A percentile compares a stretch with the other conserved stretches of the same genome.
phyloP scores from a whole-genome alignment of 2,113 vertebrate genomes.

The Cheilinus undulatus region DNA sequence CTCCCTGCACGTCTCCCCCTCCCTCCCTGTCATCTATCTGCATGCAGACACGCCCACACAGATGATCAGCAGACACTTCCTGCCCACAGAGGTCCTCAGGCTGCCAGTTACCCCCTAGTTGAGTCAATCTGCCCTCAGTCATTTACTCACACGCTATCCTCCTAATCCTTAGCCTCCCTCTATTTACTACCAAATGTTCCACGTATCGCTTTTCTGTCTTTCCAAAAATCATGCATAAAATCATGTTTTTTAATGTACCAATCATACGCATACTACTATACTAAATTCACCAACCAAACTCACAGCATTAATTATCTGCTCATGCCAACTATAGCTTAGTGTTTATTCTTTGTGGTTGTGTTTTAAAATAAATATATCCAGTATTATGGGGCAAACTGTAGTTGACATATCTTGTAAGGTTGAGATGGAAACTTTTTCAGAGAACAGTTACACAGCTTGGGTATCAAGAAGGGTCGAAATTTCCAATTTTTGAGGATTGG shows the following conservation, averaged over 20 bases:
- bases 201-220: neutral
- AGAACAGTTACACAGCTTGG: too few relatives aligned
- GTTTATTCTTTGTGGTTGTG: too few relatives aligned
- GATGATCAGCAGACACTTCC: conserved; percentile 78
- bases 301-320: too few relatives aligned
- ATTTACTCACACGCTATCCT: conserved; percentile 37
- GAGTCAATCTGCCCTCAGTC: conserved; percentile 73
- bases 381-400: too few relatives aligned
- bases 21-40: conserved; percentile 53
- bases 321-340: too few relatives aligned
- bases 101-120: conserved; percentile 67
- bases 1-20: conserved; percentile 29
- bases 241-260: neutral
- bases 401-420: too few relatives aligned
- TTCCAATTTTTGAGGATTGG: too few relatives aligned
- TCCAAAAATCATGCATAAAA: too few relatives aligned
- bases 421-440: too few relatives aligned
- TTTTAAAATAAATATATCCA: too few relatives aligned
- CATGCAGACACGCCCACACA: conserved; percentile 68
- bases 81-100: conserved; percentile 54
- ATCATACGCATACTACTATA: conserved; percentile 6
- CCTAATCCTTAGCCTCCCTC: neutral
- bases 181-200: neutral
- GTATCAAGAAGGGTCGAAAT: too few relatives aligned
- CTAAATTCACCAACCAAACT: too few relatives aligned